Evolutionary conservation across 2,113 vertebrate species (phyloP), one percentile per base, ranked within the genome.

Genomic region (Tympanuchus pallidicinctus): DNA sequence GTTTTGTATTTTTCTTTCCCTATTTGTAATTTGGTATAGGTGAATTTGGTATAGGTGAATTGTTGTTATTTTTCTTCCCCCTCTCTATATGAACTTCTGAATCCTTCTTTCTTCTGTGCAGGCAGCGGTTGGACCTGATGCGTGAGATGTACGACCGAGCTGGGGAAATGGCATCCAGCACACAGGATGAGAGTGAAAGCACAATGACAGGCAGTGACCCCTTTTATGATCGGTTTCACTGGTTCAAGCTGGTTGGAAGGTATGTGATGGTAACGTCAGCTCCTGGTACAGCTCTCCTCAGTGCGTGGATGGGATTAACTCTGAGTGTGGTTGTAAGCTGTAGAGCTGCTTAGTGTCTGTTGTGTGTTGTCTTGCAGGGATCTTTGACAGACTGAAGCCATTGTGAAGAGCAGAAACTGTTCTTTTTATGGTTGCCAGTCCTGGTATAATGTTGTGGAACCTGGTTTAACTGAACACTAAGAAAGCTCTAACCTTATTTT

Each of bases 161-260:
- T 0, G 99, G 99, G 48, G 99, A 99, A 77, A 98, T 99, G 98
- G 97, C 98, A 13, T 99, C 99, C 4, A 74, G 80, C 2, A 54
- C 96, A 17, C 98, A 98, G 81, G 99, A 99, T 2, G 99, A 99
- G 5, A 92, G 92, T 0, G 99, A 99, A 45, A 90, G 98, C 59
- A 28, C 97, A 4, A 91, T 99, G 97, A 99, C 98, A 0, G 99
- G 99, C 97, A 99, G 98, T 1, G 99, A 99, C 92, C 99, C 99
- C 4, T 99, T 99, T 95, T 99, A 99, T 6, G 99, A 99, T 92
- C 99, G 99, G 18, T 99, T 99, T 95, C 99, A 99, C 84, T 99
- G 99, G 99, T 99, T 99, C 97, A 99, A 99, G 94, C 98, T 99
- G 4, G 99, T 99, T 16, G 99, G 99, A 67, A 99, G 99, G 99